phyloP scores from a whole-genome alignment of 2,797 vertebrate genomes.

The Schizopygopsis malacanthus region DNA sequence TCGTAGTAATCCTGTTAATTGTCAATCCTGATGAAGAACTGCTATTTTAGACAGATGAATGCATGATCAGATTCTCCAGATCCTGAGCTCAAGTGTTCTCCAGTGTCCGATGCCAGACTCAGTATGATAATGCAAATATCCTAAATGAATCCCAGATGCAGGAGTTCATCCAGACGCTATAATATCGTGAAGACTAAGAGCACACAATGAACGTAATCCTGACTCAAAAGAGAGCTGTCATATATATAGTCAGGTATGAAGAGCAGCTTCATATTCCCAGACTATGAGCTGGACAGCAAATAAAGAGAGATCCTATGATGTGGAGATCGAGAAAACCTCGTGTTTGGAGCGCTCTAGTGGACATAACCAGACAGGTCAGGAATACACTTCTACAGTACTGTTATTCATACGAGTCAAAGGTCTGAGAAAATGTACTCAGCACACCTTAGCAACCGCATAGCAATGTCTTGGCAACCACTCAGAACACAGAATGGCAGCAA shows the following conservation, averaged over 20 bases:
- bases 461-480: background rate
- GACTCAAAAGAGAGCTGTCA: background rate
- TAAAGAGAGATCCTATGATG: background rate
- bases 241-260: background rate
- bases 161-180: background rate
- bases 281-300: background rate
- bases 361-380: background rate
- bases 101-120: background rate
- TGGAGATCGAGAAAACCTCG: background rate
- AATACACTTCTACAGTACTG: background rate
- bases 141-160: background rate
- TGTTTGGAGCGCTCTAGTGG: conserved; percentile 9
- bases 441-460: background rate
- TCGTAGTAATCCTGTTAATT: background rate
- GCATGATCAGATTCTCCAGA: background rate
- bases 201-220: background rate
- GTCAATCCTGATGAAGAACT: background rate
- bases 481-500: background rate
- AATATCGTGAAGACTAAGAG: background rate
- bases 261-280: background rate
- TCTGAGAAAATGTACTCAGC: background rate
- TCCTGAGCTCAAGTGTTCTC: background rate
- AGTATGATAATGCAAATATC: background rate
- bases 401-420: background rate
- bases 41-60: background rate